Evolutionary conservation across 2,888 invertebrate species (phyloP), one percentile per base, ranked within the genome.

Genomic region (Stenotaenia linearis): DNA sequence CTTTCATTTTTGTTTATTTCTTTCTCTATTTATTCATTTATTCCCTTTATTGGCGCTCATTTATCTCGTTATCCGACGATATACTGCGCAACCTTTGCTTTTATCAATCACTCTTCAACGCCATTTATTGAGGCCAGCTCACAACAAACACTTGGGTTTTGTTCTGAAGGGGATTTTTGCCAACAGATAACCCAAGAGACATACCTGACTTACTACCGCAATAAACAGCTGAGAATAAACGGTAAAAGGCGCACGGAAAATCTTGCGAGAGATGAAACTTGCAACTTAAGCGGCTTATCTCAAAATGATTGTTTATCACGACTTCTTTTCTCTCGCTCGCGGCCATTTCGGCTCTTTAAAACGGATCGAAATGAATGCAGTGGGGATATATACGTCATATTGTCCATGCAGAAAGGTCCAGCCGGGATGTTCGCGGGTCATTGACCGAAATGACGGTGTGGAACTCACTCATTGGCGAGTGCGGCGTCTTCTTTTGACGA

Each of bases 361-460:
- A 69, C 15, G 69, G 50, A 50, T 50, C 18, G 18, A 50, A 69
- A 69, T 69, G 69, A 69, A 69, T 69, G 28, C 25, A 69, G 69
- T 69, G 69, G 69, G n/a, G n/a, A n/a, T n/a, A n/a, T 69, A n/a
- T 69, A n/a, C 25, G 69, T 69, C 69, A 69, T 69, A 69, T 69
- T 69, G 69, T 69, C 69, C 69, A 69, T 69, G 69, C 69, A 69
- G 69, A 69, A 69, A 69, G 69, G 69, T 28, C 69, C 25, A 15
- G 69, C 23, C 12, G 23, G 25, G 69, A 69, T 69, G 69, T 69
- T 69, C 25, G 28, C 69, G 69, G 69, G 69, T 69, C 69, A 69
- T 69, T 69, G 69, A 69, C 10, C 69, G 69, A 69, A 50, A 50
- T 50, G 50, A 50, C 50, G 50, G 50, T 50, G 50, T 50, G 50